Evolutionary conservation across 2,113 vertebrate species (phyloP), one percentile per base, ranked within the genome.

Genomic region (Tragelaphus strepsiceros): DNA sequence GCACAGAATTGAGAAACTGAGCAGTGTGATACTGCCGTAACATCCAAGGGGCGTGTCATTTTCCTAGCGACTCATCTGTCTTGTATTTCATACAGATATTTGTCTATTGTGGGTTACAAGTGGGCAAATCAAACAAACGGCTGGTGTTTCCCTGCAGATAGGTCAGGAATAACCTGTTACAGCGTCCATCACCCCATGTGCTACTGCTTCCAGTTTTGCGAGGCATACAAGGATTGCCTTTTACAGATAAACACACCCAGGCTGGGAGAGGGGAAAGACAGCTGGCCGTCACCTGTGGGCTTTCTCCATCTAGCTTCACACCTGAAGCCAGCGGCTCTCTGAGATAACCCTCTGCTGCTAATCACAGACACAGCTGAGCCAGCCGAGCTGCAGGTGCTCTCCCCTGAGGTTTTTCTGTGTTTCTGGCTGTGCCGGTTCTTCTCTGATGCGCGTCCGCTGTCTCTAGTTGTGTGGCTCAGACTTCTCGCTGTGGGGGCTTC

Each of bases 401-500:
- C 67, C 35, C 82, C 67, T 61, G 13, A 53, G 90, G 17, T 22
- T 11, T n/a, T 32, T 16, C 35, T 26, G 12, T 24, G 7, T 77
- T 43, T 77, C 71, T 43, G 35, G 71, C 22, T 43, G 6, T 6
- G 21, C 71, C 11, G 0, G 22, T 6, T 26, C 67, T 11, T 35
- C n/a, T 6, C 3, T 13, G 35, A 12, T 26, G 35, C 2, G 1
- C 21, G 0, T 32, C 35, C 5, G 0, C 35, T 7, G 21, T 26
- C 71, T 77, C 12, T 7, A 3, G 22, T 43, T 39, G 12, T 5
- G 11, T 14, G 35, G 71, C 35, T 43, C 71, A 43, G 35, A 22
- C 35, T 3, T 1, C 71, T 43, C 2, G 3, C 67, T 26, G 22
- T 1, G 0, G 71, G 11, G 35, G 12, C 22, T 26, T 43, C 22